Evolutionary conservation across 2,113 vertebrate genomes (phyloP), one percentile per base, ranked within the genome.

Genomic region (Dicaeum eximium): DNA sequence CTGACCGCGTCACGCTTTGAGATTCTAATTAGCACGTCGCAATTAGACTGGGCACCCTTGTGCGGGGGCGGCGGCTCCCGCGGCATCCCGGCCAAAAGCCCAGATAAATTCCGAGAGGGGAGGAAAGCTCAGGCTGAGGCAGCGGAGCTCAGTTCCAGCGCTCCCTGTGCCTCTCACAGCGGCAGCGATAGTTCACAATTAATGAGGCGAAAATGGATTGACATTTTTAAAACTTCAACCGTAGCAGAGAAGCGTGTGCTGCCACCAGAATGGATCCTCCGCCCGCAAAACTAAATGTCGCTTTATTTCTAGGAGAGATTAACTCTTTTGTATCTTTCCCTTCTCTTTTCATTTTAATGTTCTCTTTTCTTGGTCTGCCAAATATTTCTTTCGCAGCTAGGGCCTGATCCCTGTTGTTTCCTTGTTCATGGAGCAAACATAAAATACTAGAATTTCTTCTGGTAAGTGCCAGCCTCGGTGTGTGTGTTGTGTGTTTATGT

Each of bases 401-500:
- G 84, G 37, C 21, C 54, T 7, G 6, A 50, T 13, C 24, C 48
- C 40, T 65, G 13, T 73, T 86, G 51, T 87, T 80, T 1, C 24
- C 48, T 23, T 61, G 57, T 80, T 72, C 23, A 15, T 12, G 81
- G 70, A 85, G 13, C 54, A 84, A 67, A 60, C 8, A 9, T 47
- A 64, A 67, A 6, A 17, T 15, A 15, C n/a, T 66, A 56, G 57
- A 35, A 61, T 90, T 88, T 70, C 51, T 15, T 33, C 21, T 42
- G 86, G 77, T 92, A 92, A 92, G 86, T 92, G 81, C 17, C 50
- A 66, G 42, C 58, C 50, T 77, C 7, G 5, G 33, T 38, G 65
- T 56, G 40, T 37, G 45, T 77, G 30, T 45, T 77, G 47, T 79
- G 17, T 70, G 62, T 80, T 47, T 60, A 16, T 31, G 54, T 81